Evolutionary conservation across 2,888 invertebrate species (phyloP).

Genomic region (Trichopria drosophilae): DNA sequence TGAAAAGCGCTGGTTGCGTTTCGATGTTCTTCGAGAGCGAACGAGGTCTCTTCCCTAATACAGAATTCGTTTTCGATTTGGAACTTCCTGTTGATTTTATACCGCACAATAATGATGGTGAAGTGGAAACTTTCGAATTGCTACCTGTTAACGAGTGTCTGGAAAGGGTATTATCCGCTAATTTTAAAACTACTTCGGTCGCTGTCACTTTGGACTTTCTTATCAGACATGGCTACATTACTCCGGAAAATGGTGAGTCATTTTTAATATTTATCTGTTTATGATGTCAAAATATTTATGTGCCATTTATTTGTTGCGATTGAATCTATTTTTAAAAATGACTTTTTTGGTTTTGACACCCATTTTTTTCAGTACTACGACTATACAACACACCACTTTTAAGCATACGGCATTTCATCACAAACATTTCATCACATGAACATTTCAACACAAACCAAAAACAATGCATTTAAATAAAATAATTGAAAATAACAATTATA

Average conservation of each 20-base stretch:
- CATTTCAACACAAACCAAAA: too few species aligned
- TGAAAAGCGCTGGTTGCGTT: constrained; percentile 79
- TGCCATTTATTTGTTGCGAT: background rate
- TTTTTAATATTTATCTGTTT: background rate
- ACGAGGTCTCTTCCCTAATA: constrained; percentile 90
- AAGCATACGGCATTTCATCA: too few species aligned
- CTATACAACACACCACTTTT: too few species aligned
- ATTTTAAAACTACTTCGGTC: constrained; percentile 93
- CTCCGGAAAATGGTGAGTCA: constrained; percentile 80
- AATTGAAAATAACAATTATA: too few species aligned
- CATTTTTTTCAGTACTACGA: background rate
- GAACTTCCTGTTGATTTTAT: constrained; percentile 87
- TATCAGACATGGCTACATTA: constrained; percentile 86
- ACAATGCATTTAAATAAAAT: too few species aligned
- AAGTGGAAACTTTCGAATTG: constrained; percentile 89
- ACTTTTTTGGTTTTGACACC: background rate
- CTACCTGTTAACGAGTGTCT: constrained; percentile 81
- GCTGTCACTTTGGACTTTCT: constrained; percentile 91
- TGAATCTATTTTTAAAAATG: too few species aligned
- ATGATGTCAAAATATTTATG: constrained; percentile 4
- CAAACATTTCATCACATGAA: too few species aligned
- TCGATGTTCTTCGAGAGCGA: constrained; percentile 93
- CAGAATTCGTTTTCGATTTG: constrained; percentile 90
- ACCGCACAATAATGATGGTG: constrained; percentile 92
- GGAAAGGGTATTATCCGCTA: constrained; percentile 77